Base-by-base conservation (phyloP, 1,140 invertebrate species). In the Drosophila paulistorum region DNA sequence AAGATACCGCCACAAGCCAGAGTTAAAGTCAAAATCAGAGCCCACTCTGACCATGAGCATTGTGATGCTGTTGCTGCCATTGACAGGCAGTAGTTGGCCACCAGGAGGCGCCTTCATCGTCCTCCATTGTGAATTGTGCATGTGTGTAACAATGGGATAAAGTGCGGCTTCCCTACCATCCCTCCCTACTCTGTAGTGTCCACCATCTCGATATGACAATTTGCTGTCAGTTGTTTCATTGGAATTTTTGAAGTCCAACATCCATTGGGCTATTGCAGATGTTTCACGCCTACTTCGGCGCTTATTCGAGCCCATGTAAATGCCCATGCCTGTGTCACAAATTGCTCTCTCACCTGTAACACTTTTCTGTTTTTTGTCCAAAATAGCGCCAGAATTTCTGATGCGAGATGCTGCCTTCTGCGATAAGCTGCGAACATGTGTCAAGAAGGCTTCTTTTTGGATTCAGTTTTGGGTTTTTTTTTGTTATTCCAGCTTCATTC, bases 241-340 rank as follows among this genome's bases (percentile, higher is more conserved):
- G 76, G 76, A 79, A 83, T 83, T 79, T 83, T 71, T 67, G 71
- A 68, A 51, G 45, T 51, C 45, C 45, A 23, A 20, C 51, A 68
- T 35, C 57, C 45, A 61, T 55, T 55, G 74, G 65, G 54, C 39
- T 66, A 65, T 74, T 58, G 81, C 74, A n/a, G 83, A 65, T 87
- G 82, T 75, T 79, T 79, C 65, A 72, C 83, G 83, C 82, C 82
- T 76, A 67, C 82, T 81, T 65, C 71, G 58, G 51, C 68, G 72
- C 63, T 67, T 69, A 62, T 65, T 77, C 26, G 57, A 66, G 59
- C 66, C 57, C 68, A 71, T 65, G 79, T 67, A 74, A 76, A 68
- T 57, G 59, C 51, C 83, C 64, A 68, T 51, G 59, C 51, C 83
- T 86, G 83, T 86, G 74, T 63, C 48, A 17, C 11, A 58, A 71